Base-by-base conservation (phyloP, 2,113 vertebrate genomes). In the Myotis yumanensis region DNA sequence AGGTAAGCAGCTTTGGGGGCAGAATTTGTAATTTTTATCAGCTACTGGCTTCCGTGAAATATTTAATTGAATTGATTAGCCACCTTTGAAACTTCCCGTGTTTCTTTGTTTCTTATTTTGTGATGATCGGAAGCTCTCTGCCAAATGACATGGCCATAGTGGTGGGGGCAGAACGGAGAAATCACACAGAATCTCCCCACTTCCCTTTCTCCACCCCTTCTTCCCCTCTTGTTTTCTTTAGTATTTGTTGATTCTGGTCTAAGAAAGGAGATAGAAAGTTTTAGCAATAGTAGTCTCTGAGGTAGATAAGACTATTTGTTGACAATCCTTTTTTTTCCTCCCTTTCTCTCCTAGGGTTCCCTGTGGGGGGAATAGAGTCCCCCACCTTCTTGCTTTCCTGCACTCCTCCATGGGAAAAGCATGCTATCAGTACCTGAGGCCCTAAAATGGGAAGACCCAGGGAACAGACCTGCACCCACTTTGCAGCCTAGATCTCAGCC, bases 341-440 rank as follows among this genome's bases (percentile, higher is more conserved):
- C 3, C 37, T 37, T 69, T 5, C 2, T 59, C 43, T 59, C 46
- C 48, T 59, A 52, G 18, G 43, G 11, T 52, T 79, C 11, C 52
- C 7, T 35, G 12, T 20, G 52, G 15, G 62, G 52, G 28, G 20
- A 68, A 5, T 7, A 40, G 3, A 28, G 2, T n/a, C 12, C 0
- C 11, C 22, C 23, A 20, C 11, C n/a, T 11, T 54, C 25, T 46
- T 64, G 20, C 16, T 59, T 35, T 59, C 20, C 2, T 75, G 18
- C 15, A 12, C n/a, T 62, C 14, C 1, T 37, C 35, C 51, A 0
- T 7, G 5, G n/a, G 64, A 37, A 52, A 28, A 14, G 9, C 7
- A 12, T 7, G 16, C 57, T 32, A 22, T 30, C 3, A 3, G 2
- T 18, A 28, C n/a, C 69, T 11, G 5, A 2, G 28, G 4, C 14